A percentile compares a stretch with the other conserved stretches of the same genome.
Evolutionary conservation across 2,113 vertebrate species (phyloP).

Genomic region (Onychorhynchus coronatus): DNA sequence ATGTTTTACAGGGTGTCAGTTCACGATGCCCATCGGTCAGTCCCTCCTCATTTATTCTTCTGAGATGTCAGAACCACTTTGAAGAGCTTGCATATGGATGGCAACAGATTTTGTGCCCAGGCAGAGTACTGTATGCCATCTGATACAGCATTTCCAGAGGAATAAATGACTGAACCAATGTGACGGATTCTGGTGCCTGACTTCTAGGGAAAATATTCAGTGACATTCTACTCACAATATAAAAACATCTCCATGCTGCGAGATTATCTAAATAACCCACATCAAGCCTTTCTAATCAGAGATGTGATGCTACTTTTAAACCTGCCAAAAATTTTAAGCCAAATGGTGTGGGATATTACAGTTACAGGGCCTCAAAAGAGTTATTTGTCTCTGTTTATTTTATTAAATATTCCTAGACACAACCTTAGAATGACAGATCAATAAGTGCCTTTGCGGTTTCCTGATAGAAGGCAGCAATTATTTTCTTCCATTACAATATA

Average conservation of each 20-base stretch:
- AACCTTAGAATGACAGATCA: slow-evolving; percentile 71
- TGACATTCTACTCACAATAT: not conserved
- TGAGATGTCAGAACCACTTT: not conserved
- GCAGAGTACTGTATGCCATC: not conserved
- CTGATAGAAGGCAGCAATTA: slow-evolving; percentile 78
- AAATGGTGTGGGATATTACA: slow-evolving; percentile 54
- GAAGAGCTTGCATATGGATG: not conserved
- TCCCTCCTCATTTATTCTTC: not conserved
- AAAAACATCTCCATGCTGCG: slow-evolving; percentile 4
- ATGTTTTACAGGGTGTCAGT: not conserved
- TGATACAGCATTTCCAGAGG: not conserved
- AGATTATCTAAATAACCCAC: slow-evolving; percentile 49
- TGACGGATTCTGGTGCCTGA: not conserved
- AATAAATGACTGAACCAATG: not conserved
- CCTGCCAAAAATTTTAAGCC: slow-evolving; percentile 33
- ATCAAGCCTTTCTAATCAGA: slow-evolving; percentile 48
- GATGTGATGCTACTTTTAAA: slow-evolving; percentile 64
- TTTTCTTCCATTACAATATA: slow-evolving; percentile 76
- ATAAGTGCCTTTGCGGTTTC: slow-evolving; percentile 78
- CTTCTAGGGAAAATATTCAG: slow-evolving; percentile 12
- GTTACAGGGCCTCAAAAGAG: slow-evolving; percentile 53
- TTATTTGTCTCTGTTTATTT: slow-evolving; percentile 78
- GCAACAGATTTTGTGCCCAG: not conserved
- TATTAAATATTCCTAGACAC: slow-evolving; percentile 76
- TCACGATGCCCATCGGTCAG: not conserved